Conservation (phyloP, 2,888 invertebrate species). For the Anaspis maculata region DNA sequence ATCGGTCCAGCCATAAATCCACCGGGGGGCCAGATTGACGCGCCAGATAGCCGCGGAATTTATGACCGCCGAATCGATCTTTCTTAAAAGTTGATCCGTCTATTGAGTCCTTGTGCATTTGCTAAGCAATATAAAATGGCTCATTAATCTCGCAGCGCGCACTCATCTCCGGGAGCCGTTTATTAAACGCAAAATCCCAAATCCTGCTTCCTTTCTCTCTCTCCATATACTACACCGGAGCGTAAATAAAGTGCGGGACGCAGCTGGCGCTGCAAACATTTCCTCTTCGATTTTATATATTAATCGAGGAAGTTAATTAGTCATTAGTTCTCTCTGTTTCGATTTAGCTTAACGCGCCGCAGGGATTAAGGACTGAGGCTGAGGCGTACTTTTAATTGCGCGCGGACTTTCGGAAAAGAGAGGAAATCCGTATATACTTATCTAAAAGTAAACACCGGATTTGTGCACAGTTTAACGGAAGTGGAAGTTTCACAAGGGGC, state of each 20-base stretch:
- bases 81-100: slow-evolving; percentile 9
- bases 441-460: background rate
- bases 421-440: slow-evolving; percentile 4
- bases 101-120: slow-evolving; percentile 11
- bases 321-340: slow-evolving; percentile 7
- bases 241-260: too few relatives aligned
- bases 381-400: slow-evolving; percentile 5
- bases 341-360: too few relatives aligned
- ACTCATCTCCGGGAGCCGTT: slow-evolving; percentile 6
- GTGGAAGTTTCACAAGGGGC: background rate
- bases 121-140: slow-evolving; percentile 13
- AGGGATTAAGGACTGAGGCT: too few relatives aligned
- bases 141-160: slow-evolving; percentile 11
- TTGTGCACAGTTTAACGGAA: background rate
- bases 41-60: slow-evolving; percentile 5
- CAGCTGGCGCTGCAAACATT: too few relatives aligned
- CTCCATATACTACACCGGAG: too few relatives aligned
- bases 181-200: slow-evolving; percentile 13
- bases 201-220: too few relatives aligned
- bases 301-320: slow-evolving; percentile 7
- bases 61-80: slow-evolving; percentile 7
- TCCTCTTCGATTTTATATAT: slow-evolving; percentile 6
- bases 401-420: too few relatives aligned
- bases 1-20: slow-evolving; percentile 2
- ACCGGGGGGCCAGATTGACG: slow-evolving; percentile 7